Conservation (phyloP, 37 sponge, comb jelly and placozoan genomes). For the Lycopodina hypogea region DNA sequence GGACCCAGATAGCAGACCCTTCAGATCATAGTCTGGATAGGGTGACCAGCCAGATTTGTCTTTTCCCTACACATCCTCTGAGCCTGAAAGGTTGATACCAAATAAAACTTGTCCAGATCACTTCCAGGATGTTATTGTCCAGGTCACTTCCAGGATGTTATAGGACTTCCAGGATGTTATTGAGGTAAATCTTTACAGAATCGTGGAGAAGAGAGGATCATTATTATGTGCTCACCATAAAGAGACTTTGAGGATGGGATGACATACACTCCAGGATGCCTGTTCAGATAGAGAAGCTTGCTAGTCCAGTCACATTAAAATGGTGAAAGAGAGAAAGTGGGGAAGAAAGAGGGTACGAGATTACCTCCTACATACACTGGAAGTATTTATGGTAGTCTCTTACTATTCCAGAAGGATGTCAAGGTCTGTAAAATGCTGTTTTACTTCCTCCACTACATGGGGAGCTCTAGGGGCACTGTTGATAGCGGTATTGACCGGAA, state of each 20-base stretch:
- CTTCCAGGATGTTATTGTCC: no score
- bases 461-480: neutral
- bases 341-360: neutral
- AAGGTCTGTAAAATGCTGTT: constrained; percentile 18
- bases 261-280: constrained; percentile 50
- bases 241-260: constrained; percentile 55
- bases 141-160: no score
- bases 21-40: no score
- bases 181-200: no score
- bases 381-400: neutral
- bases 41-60: no score
- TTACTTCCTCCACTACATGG: neutral
- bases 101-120: no score
- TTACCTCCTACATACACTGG: neutral
- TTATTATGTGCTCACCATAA: no score
- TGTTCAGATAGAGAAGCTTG: constrained; percentile 41
- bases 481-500: neutral
- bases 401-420: constrained; percentile 54
- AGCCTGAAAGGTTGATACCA: no score
- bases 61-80: no score
- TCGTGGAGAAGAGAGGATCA: no score
- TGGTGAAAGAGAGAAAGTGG: neutral
- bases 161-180: no score
- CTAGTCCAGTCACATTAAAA: neutral
- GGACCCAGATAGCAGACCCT: no score